These are phyloP conservation scores for Hirundichthys speculiger DNA, from an alignment of 2,113 vertebrate genomes.

Conservation along the genomic window DNA sequence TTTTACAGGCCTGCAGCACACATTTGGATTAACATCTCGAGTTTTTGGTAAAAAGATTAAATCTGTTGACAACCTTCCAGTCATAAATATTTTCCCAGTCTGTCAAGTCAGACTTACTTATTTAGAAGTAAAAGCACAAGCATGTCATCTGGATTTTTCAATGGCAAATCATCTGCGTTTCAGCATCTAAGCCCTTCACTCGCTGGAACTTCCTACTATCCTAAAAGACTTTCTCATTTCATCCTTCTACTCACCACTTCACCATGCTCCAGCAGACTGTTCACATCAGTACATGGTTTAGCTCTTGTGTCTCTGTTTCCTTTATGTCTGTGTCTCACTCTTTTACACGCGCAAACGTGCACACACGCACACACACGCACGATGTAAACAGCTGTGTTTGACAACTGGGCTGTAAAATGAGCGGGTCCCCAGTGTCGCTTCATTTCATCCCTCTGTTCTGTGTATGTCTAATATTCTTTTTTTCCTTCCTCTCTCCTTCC, in stretches of 20 bases:
- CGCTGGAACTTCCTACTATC: slow-evolving; percentile 14
- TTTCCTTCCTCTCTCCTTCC: not conserved
- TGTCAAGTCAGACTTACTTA: no score
- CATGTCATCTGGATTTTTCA: slow-evolving; percentile 3
- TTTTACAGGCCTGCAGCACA: no score
- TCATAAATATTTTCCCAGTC: no score
- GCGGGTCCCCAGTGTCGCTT: not conserved
- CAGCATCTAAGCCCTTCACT: not conserved
- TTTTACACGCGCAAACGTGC: no score
- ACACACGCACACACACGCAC: not conserved
- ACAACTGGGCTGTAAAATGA: slow-evolving; percentile 13
- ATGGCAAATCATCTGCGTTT: not conserved
- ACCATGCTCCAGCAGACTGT: slow-evolving; percentile 19
- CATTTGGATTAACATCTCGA: no score
- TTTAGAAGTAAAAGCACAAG: no score
- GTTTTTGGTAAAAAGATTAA: no score
- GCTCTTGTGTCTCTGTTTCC: slow-evolving; percentile 8
- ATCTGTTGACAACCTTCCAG: no score
- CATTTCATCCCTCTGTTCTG: slow-evolving; percentile 3
- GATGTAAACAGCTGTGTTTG: slow-evolving; percentile 21
- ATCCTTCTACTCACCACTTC: slow-evolving; percentile 1
- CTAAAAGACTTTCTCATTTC: slow-evolving; percentile 6
- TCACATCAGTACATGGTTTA: slow-evolving; percentile 23
- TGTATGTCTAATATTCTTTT: slow-evolving; percentile 7
- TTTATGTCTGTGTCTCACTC: not conserved